A percentile compares a stretch with the other conserved stretches of the same genome.
Conservation (phyloP, 2,888 invertebrate species). For the Eudasyphora cyanicolor region DNA sequence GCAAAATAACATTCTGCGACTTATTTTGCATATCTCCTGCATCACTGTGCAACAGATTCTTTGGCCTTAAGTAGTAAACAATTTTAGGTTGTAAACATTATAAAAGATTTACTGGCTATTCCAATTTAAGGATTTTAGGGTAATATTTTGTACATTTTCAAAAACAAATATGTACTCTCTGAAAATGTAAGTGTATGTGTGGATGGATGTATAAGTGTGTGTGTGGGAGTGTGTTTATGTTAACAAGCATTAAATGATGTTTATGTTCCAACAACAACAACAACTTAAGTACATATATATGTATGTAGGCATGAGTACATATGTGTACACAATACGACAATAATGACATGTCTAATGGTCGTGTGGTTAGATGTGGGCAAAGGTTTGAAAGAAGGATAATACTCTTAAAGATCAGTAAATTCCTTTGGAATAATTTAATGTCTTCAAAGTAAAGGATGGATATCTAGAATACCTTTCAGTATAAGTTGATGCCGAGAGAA, state of each 20-base stretch:
- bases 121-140: constrained; percentile 60
- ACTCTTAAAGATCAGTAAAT: constrained; percentile 28
- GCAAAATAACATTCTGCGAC: no score
- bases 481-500: no score
- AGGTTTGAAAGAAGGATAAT: constrained; percentile 68
- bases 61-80: constrained; percentile 58
- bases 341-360: not conserved
- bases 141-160: constrained; percentile 61
- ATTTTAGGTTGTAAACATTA: constrained; percentile 65
- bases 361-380: constrained; percentile 56
- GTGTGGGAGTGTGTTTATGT: constrained; percentile 37
- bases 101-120: constrained; percentile 61
- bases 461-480: no score
- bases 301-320: constrained; percentile 16
- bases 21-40: no score
- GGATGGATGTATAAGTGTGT: not conserved
- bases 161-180: constrained; percentile 51
- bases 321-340: constrained; percentile 60
- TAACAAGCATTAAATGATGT: constrained; percentile 61
- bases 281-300: constrained; percentile 1
- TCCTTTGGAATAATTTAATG: not conserved
- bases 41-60: not conserved
- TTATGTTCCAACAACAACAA: no score
- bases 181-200: not conserved
- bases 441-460: no score